Percentiles rank a stretch among this genome's conserved stretches.
phyloP scores from a whole-genome alignment of 2,888 invertebrate species.

The Hydriomena furcata region DNA sequence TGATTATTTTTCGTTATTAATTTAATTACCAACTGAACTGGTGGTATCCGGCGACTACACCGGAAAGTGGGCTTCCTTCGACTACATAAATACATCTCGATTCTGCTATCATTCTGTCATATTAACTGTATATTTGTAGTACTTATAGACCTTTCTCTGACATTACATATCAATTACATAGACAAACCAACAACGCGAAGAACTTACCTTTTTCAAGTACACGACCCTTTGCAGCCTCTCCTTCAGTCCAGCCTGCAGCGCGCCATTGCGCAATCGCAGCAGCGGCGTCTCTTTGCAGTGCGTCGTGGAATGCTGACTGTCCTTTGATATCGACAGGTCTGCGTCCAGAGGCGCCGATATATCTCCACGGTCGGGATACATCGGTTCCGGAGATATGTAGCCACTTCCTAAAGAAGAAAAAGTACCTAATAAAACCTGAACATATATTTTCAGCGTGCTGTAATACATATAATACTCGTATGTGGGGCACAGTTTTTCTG shows the following conservation, averaged over 20 bases:
- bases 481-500: no score
- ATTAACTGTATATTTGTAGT: background rate
- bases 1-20: conserved; percentile 1
- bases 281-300: conserved; percentile 70
- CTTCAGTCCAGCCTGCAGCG: conserved; percentile 85
- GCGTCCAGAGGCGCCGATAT: conserved; percentile 66
- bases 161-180: background rate
- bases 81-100: conserved; percentile 1
- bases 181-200: background rate
- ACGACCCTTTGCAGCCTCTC: conserved; percentile 82
- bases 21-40: conserved; percentile 1
- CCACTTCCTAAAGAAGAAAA: conserved; percentile 56
- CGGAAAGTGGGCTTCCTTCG: conserved; percentile 6
- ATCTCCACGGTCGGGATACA: conserved; percentile 81
- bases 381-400: conserved; percentile 87
- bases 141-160: background rate
- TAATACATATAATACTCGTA: no score
- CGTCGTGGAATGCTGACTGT: conserved; percentile 41
- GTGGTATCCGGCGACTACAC: conserved; percentile 4
- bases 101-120: conserved; percentile 1
- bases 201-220: conserved; percentile 71
- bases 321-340: conserved; percentile 58
- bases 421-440: background rate
- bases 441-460: no score
- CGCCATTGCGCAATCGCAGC: conserved; percentile 86